Evolutionary conservation across 1,140 invertebrate genomes (phyloP).

Genomic region (Cyphomyrmex costatus): DNA sequence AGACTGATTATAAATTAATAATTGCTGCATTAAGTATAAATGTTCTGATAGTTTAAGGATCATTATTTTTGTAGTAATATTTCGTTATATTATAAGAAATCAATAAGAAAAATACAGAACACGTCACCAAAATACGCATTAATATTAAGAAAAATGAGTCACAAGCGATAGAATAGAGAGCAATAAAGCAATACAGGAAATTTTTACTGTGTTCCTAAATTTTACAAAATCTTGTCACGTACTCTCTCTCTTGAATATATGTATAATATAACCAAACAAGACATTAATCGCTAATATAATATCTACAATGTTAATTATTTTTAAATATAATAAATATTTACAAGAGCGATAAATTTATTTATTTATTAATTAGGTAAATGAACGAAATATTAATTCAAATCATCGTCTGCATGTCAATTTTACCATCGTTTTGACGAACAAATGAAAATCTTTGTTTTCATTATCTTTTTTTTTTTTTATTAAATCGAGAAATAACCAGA

Average conservation of each 20-base stretch:
- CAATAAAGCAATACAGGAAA: neutral
- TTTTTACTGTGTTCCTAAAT: neutral
- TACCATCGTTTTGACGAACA: neutral
- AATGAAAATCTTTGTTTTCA: neutral
- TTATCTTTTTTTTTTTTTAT: neutral
- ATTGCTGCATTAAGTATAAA: neutral
- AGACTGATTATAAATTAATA: neutral
- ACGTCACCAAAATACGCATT: neutral
- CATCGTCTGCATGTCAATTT: neutral
- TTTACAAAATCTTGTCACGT: conserved; percentile 9
- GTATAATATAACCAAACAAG: neutral
- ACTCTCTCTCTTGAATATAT: too few species aligned
- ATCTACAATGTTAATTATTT: neutral
- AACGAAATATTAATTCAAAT: conserved; percentile 2
- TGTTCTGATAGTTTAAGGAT: neutral
- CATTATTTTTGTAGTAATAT: neutral
- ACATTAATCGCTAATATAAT: conserved; percentile 5
- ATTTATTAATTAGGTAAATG: neutral
- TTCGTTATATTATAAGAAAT: neutral
- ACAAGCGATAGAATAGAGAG: conserved; percentile 6
- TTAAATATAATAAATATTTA: conserved; percentile 4
- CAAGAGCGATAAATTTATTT: neutral
- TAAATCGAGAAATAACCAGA: neutral
- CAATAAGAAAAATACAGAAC: neutral
- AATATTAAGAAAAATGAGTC: neutral